Conservation (phyloP, 2,797 vertebrate species). For the Ispidina lecontei region DNA sequence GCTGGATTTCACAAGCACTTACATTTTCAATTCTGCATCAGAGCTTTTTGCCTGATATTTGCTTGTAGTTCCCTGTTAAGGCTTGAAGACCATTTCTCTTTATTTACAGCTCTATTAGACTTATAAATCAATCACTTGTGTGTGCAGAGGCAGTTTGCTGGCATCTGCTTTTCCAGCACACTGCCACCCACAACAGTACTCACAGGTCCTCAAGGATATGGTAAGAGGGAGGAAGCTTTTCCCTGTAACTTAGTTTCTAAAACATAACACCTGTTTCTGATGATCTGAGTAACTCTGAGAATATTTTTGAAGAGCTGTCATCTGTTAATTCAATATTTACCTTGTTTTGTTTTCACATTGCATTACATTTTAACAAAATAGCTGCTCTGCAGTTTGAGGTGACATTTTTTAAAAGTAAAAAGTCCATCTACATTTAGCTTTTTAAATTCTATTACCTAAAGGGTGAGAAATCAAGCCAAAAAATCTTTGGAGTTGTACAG, state of each 20-base stretch:
- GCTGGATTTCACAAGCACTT: conserved; percentile 13
- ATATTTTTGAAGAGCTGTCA: conserved; percentile 31
- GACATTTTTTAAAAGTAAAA: background rate
- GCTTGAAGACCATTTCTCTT: background rate
- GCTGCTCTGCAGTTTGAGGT: background rate
- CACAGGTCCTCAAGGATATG: background rate
- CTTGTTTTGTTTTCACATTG: background rate
- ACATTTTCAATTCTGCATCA: background rate
- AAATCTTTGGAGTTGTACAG: background rate
- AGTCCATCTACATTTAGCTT: background rate
- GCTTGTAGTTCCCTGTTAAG: background rate
- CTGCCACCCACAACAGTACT: conserved; percentile 4
- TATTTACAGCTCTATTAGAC: conserved; percentile 32
- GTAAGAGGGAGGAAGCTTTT: conserved; percentile 11
- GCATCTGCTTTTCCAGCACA: conserved; percentile 38
- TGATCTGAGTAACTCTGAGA: conserved; percentile 32
- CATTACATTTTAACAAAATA: background rate
- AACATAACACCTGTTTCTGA: conserved; percentile 12
- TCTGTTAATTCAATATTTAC: conserved; percentile 17
- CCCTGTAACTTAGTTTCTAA: conserved; percentile 10
- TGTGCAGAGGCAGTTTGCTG: conserved; percentile 11
- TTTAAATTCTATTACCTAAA: background rate
- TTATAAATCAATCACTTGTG: conserved; percentile 50
- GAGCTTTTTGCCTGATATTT: conserved; percentile 24
- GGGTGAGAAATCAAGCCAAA: background rate